Evolutionary conservation across 2,888 invertebrate species (phyloP), one percentile per base, ranked within the genome.

Genomic region (Dryobotodes eremita): DNA sequence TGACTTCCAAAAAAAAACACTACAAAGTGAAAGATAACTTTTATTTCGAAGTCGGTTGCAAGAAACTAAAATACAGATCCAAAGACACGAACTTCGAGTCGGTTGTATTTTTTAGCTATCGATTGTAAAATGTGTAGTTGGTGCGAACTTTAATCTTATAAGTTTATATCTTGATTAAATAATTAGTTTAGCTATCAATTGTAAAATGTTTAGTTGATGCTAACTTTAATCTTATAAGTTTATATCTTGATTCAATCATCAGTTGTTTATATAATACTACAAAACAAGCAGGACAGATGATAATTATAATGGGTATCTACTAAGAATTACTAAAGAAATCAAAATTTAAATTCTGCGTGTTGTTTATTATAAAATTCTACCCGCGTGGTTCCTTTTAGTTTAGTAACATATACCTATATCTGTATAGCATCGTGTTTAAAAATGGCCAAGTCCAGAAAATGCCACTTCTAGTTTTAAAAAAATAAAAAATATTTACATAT

Each of bases 201-300:
- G 36, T 31, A 42, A 78, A 55, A 36, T 65, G 2, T 31, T 0
- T 65, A 20, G 23, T 62, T 62, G 4, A 53, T 46, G 31, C n/a
- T 6, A 50, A 71, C 0, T 20, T 23, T 31, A 20, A 71, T 57
- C n/a, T 50, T 71, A 50, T 57, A n/a, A 11, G 0, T 23, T 7
- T 17, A 8, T 42, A 71, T 71, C 62, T 36, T 71, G 31, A 64
- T n/a, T 3, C n/a, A 62, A 57, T 50, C 64, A 64, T 71, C 26
- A 10, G 3, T 48, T 26, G 23, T 42, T 53, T 20, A 31, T 26
- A 17, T 55, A 62, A 26, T 26, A 55, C 17, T 69, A 5, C 15
- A 42, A 59, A 69, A 68, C 10, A 66, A 59, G 50, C 26, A 15
- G 1, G 8, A 23, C 0, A 6, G n/a, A 48, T 48, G 31, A 31